Evolutionary conservation across 1,140 invertebrate genomes (phyloP), one percentile per base, ranked within the genome.

Genomic region (Adelges cooleyi): DNA sequence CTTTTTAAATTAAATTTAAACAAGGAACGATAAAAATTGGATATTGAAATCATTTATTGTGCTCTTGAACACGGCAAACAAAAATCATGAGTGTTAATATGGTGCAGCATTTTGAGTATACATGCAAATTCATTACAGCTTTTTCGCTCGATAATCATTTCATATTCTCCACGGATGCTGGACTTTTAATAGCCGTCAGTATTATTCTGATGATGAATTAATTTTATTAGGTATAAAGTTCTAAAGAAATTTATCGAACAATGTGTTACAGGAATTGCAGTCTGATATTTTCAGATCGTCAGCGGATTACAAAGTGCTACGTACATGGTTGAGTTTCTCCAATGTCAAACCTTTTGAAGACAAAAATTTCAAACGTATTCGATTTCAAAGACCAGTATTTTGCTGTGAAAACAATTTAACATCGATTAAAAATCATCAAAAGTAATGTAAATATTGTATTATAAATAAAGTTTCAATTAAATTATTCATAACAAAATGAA

Each of bases 261-360:
- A 17, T 38, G n/a, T 36, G 3, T 33, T 36, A 3, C 44, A 62
- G 56, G 56, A 62, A 4, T 15, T 62, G 1, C 56, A 62, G 6
- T 62, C 56, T 1, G 56, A 62, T n/a, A 1, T 62, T n/a, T 62
- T 62, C 17, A 62, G 56, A 15, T 3, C 42, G 2, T 18, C 56
- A 29, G 25, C 17, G 1, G 25, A 62, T 46, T 33, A 22, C 6
- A 62, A 62, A 6, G 25, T 48, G n/a, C 22, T 48, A 10, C 25
- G 42, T 2, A 48, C 27, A 3, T 46, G 13, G 15, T 22, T 62
- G 1, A 17, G 23, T 13, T 62, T 15, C 25, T 62, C 56, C 1
- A 62, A 48, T 9, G 56, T 29, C 6, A 62, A 62, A 29, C 56
- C 56, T 0, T 62, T 62, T 62, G 42, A 62, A 33, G 56, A 62